Evolutionary conservation across 2,888 invertebrate species (phyloP).

Genomic region (Dicranocentrus wangi): DNA sequence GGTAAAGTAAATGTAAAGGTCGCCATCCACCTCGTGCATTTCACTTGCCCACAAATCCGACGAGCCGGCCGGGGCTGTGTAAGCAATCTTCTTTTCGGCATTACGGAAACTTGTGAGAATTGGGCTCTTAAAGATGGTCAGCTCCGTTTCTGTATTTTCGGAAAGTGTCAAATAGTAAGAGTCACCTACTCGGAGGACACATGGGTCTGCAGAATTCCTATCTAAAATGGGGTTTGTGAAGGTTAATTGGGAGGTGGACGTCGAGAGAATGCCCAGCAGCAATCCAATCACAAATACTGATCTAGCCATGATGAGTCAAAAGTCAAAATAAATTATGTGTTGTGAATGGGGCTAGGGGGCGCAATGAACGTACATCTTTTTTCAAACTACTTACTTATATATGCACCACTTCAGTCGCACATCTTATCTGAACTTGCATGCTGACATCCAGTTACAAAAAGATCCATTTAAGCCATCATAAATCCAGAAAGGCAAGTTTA

Average conservation of each 20-base stretch:
- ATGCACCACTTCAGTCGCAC: too few species aligned
- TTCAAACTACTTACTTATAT: too few species aligned
- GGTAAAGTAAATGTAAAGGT: conserved; percentile 65
- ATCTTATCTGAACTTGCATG: too few species aligned
- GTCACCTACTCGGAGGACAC: conserved; percentile 41
- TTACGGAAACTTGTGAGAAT: conserved; percentile 64
- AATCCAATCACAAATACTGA: background rate
- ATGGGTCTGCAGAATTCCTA: conserved; percentile 64
- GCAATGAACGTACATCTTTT: too few species aligned
- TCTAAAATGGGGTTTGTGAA: conserved; percentile 64
- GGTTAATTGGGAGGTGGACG: conserved; percentile 9
- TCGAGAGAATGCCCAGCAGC: background rate
- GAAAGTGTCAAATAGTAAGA: conserved; percentile 63
- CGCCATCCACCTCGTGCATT: conserved; percentile 65
- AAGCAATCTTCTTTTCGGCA: conserved; percentile 47
- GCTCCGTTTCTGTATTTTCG: conserved; percentile 56
- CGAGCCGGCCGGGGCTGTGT: conserved; percentile 52
- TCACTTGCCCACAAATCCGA: conserved; percentile 65
- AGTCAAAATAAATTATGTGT: too few species aligned
- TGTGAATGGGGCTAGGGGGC: too few species aligned
- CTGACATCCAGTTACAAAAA: too few species aligned
- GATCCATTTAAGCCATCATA: too few species aligned
- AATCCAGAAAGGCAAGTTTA: too few species aligned
- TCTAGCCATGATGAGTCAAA: background rate
- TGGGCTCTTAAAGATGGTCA: conserved; percentile 63